Evolutionary conservation across 37 sponge, comb jelly and placozoan genomes (phyloP).

Genomic region (Spongia lamella): DNA sequence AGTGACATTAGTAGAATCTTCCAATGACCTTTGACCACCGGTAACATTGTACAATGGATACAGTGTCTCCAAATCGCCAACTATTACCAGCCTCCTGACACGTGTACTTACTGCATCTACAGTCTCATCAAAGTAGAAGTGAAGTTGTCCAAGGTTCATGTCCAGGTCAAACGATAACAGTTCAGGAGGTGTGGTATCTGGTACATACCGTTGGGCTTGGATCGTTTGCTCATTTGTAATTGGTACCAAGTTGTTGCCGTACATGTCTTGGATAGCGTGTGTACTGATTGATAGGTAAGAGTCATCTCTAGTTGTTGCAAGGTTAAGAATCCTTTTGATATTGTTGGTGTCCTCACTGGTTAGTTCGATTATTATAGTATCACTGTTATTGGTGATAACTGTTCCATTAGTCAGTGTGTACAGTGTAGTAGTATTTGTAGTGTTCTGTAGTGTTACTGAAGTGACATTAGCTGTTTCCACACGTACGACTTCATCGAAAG

Average conservation of each 20-base stretch:
- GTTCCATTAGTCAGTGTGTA: constrained; percentile 45
- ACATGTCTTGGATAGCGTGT: constrained; percentile 55
- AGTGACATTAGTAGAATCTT: constrained; percentile 37
- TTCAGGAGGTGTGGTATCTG: constrained; percentile 65
- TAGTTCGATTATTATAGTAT: constrained; percentile 43
- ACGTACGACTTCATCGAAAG: constrained; percentile 81
- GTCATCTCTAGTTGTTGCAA: constrained; percentile 50
- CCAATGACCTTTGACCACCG: constrained; percentile 21
- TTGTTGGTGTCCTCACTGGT: constrained; percentile 50
- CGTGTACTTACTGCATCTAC: constrained; percentile 49
- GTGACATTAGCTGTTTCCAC: constrained; percentile 38
- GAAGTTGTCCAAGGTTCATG: constrained; percentile 62
- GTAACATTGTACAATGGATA: constrained; percentile 17
- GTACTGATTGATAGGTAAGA: constrained; percentile 67
- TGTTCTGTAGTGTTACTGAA: constrained; percentile 55
- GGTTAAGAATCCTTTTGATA: constrained; percentile 39
- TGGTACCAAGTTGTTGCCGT: constrained; percentile 47
- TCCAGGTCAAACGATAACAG: constrained; percentile 71
- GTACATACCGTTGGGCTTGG: constrained; percentile 28
- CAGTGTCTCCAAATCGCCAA: constrained; percentile 25
- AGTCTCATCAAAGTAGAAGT: constrained; percentile 78
- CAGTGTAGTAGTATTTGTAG: constrained; percentile 4
- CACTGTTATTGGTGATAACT: constrained; percentile 6
- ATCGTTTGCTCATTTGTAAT: constrained; percentile 45
- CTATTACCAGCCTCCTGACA: constrained; percentile 23